phyloP scores from a whole-genome alignment of 2,888 invertebrate species.

The Epistrophella euchroma region DNA sequence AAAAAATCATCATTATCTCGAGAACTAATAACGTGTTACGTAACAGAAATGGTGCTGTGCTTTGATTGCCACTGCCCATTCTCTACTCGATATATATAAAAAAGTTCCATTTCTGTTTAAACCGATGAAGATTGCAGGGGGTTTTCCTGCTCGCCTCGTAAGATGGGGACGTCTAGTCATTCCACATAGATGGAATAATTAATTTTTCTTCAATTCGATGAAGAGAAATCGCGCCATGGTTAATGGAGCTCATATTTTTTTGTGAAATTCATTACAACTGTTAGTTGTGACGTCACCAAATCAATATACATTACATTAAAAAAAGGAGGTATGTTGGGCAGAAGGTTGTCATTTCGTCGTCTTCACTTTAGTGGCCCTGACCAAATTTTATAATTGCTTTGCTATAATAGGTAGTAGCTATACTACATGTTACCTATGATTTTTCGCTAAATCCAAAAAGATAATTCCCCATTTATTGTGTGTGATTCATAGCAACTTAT shows the following conservation, averaged over 20 bases:
- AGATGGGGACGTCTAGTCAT: slow-evolving; percentile 27
- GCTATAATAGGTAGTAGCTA: background rate
- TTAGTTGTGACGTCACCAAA: slow-evolving; percentile 61
- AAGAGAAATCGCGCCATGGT: slow-evolving; percentile 48
- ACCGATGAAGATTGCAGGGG: background rate
- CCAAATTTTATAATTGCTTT: slow-evolving; percentile 36
- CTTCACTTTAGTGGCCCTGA: slow-evolving; percentile 4
- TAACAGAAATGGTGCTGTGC: slow-evolving; percentile 40
- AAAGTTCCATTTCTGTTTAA: slow-evolving; percentile 37
- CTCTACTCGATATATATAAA: slow-evolving; percentile 24
- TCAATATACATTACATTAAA: slow-evolving; percentile 53
- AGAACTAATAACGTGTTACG: slow-evolving; percentile 59
- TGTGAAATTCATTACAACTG: slow-evolving; percentile 26
- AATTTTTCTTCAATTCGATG: background rate
- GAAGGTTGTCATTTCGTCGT: background rate
- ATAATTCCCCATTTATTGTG: background rate
- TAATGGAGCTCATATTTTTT: slow-evolving; percentile 18
- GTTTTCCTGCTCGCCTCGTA: too few relatives aligned
- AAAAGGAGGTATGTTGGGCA: slow-evolving; percentile 60
- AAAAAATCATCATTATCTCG: slow-evolving; percentile 10
- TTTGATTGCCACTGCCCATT: slow-evolving; percentile 1
- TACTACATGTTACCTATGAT: background rate
- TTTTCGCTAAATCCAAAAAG: background rate
- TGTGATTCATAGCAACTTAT: background rate
- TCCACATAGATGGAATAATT: slow-evolving; percentile 27